phyloP scores from a whole-genome alignment of 92 coral and sea anemone species.

The Muricea muricata region DNA sequence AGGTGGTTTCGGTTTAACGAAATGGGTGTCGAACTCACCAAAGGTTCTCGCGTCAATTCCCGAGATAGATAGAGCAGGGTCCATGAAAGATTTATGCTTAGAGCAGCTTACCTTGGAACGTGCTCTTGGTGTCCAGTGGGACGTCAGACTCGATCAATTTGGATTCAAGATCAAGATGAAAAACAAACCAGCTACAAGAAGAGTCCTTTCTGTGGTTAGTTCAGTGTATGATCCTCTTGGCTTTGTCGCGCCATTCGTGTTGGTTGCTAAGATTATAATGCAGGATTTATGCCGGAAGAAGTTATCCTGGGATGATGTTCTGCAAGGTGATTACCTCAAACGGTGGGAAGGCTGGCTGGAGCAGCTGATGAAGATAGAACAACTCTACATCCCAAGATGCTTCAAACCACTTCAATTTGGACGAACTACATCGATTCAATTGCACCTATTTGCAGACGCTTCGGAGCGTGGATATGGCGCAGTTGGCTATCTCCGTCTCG shows the following conservation, averaged over 20 bases:
- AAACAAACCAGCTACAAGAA: neutral
- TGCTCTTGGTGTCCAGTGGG: slow-evolving; percentile 53
- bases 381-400: no score
- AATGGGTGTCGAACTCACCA: slow-evolving; percentile 1
- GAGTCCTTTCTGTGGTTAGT: neutral
- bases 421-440: no score
- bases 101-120: slow-evolving; percentile 26
- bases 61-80: neutral
- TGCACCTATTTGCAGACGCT: slow-evolving; percentile 2
- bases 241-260: slow-evolving; percentile 36
- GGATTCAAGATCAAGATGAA: slow-evolving; percentile 25
- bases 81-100: slow-evolving; percentile 14
- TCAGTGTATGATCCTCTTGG: slow-evolving; percentile 55
- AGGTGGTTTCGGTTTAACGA: no score
- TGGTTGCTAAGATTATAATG: slow-evolving; percentile 37
- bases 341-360: no score
- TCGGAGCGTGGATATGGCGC: neutral
- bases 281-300: neutral
- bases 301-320: no score
- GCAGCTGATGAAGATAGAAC: no score
- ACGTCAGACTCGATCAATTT: slow-evolving; percentile 39
- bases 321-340: no score
- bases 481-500: no score
- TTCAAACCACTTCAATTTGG: no score
- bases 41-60: neutral